Conservation (phyloP, 2,797 vertebrate genomes). For the Silurus lanzhouensis region DNA sequence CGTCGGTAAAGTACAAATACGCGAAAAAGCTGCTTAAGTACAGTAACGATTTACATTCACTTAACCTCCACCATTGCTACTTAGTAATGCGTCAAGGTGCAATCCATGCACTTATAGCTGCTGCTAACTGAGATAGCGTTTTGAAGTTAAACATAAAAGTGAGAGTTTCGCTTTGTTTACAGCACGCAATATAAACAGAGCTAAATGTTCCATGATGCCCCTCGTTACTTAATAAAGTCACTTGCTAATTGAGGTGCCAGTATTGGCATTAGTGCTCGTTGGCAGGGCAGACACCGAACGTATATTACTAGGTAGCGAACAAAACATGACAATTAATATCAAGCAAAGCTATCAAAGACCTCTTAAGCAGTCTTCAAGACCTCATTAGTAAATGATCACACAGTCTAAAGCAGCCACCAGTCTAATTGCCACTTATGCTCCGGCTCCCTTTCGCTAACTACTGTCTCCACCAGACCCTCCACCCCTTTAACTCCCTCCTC, state of each 20-base stretch:
- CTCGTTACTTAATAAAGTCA: neutral
- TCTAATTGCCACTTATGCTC: constrained; percentile 33
- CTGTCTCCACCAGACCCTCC: constrained; percentile 28
- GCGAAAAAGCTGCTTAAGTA: too few relatives aligned
- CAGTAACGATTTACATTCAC: too few relatives aligned
- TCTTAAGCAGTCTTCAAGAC: constrained; percentile 6
- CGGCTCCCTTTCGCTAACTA: constrained; percentile 14
- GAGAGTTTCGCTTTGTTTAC: neutral
- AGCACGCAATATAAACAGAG: neutral
- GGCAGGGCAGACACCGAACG: neutral
- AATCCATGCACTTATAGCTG: neutral
- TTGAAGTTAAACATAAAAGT: neutral
- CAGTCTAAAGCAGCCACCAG: constrained; percentile 25
- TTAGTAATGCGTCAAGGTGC: neutral
- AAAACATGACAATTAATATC: constrained; percentile 21
- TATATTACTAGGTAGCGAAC: neutral
- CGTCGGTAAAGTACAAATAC: too few relatives aligned
- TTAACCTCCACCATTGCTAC: too few relatives aligned
- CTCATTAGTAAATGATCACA: constrained; percentile 36
- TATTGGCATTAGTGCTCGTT: neutral
- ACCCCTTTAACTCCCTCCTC: constrained; percentile 7
- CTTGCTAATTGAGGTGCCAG: neutral
- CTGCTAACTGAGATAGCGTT: neutral
- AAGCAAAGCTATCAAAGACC: constrained; percentile 8
- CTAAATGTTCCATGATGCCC: neutral